These are phyloP conservation scores for Zosterops hypoxanthus DNA, from an alignment of 2,113 vertebrate genomes.

Conservation along the genomic window DNA sequence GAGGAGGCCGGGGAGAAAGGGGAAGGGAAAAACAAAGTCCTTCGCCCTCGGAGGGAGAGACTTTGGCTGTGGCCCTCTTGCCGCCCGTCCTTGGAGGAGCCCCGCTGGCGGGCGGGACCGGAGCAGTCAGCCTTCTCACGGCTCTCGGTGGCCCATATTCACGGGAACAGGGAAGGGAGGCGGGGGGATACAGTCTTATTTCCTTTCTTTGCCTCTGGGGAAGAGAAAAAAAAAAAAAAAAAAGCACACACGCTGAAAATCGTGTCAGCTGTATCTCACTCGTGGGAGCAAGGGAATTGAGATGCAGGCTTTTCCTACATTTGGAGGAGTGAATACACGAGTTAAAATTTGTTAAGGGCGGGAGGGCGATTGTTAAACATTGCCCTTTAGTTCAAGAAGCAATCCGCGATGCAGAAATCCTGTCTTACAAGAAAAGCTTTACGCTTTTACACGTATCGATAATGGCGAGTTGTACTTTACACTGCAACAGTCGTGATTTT, in stretches of 20 bases:
- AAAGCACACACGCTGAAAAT: background rate
- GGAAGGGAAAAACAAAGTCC: background rate
- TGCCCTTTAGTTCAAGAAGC: constrained; percentile 18
- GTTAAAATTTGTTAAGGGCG: constrained; percentile 37
- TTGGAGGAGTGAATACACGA: background rate
- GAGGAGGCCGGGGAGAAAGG: background rate
- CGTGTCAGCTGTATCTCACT: background rate
- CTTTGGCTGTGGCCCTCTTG: background rate
- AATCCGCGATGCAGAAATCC: background rate
- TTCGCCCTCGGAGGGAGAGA: background rate
- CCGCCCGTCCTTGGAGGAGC: background rate
- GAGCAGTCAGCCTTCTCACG: background rate
- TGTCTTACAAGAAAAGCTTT: background rate
- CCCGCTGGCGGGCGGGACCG: background rate
- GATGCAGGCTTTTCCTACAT: background rate
- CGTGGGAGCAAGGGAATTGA: background rate
- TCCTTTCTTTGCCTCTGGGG: background rate
- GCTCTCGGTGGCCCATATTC: background rate
- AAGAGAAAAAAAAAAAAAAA: background rate
- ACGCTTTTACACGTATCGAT: fast-evolving
- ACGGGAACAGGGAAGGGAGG: background rate
- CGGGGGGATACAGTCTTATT: background rate
- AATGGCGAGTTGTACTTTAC: background rate
- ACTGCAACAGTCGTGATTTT: background rate
- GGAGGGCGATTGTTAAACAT: background rate